Base-by-base conservation (phyloP, 2,113 vertebrate species). In the Otus sunia region DNA sequence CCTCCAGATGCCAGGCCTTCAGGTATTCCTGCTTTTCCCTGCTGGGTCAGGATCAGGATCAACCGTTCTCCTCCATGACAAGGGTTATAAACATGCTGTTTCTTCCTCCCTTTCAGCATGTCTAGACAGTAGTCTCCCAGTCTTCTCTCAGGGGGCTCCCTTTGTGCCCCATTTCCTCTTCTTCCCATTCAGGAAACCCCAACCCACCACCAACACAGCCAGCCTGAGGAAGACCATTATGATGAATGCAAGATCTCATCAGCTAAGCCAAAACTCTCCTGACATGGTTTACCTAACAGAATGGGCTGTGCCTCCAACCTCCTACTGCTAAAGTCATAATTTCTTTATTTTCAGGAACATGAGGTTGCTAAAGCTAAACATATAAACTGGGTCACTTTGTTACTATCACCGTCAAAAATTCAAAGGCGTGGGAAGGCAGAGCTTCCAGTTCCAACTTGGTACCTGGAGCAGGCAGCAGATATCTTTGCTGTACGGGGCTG, bases 401-500 rank as follows among this genome's bases (percentile, higher is more conserved):
- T 72, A 41, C 13, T 37, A 37, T 62, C 52, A 69, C 26, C 36
- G 87, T 77, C 6, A 4, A 87, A 94, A 68, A 52, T 53, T 77
- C 72, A 77, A 84, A 69, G n/a, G 20, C 3, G 4, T 22, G 21
- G 32, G 30, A 79, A 79, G 10, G 45, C 8, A 84, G 13, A 23
- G 36, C 32, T 77, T 78, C 23, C 15, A 58, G 15, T 78, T 91
- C 34, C 62, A 84, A 25, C 36, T 23, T 18, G 15, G 21, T 26
- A 55, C 19, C 29, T 56, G 19, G 13, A 10, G 14, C 62, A 82
- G 39, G 32, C 25, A 82, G 27, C 41, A 85, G 34, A 15, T 56
- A 64, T 39, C n/a, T 83, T 63, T 69, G 21, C 27, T 0, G 0
- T 67, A 72, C 6, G 53, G 37, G 26, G 9, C 41, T 73, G 30